Evolutionary conservation across 2,113 vertebrate species (phyloP), one percentile per base, ranked within the genome.

Genomic region (Megaleporinus macrocephalus): DNA sequence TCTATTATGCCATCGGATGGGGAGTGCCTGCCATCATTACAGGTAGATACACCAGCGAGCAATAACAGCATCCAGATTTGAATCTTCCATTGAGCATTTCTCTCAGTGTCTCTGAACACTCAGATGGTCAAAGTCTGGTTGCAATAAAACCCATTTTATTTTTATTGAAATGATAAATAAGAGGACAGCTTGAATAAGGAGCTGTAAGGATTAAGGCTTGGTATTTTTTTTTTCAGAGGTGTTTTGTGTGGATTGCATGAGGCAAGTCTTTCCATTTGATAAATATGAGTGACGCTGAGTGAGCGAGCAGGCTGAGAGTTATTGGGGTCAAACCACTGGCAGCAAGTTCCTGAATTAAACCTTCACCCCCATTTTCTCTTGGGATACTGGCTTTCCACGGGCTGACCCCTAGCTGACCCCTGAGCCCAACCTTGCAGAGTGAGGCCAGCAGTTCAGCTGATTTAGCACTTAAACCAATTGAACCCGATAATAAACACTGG

Each of bases 1-100:
- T 99, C 94, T 99, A 99, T 91, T 98, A 98, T 0, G 96, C 97
- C 88, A 97, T 98, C 1, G 98, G 98, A 89, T 99, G 97, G 97
- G 98, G 98, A 0, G 96, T 98, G 29, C 97, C 98, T 0, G 97
- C 98, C n/a, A 96, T 99, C 84, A 96, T 99, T 89, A 97, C 97
- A 9, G 98, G 98, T 98, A 84, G 71, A 85, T 27, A 36, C 10
- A 62, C 20, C 55, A 41, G 75, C 49, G 47, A 36, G 55, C 73
- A 51, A 47, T 36, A 62, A 36, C 49, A 76, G 24, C 51, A 47
- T 13, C 0, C 49, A 26, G 20, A 0, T 10, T 66, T 29, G 14
- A 63, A 16, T 63, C 24, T 12, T 27, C 7, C 36, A 36, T 36
- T 44, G 5, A 44, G 11, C 41, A 44, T 44, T 44, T 44, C 11